Conservation (phyloP, 2,888 invertebrate genomes). For the Limulus polyphemus region DNA sequence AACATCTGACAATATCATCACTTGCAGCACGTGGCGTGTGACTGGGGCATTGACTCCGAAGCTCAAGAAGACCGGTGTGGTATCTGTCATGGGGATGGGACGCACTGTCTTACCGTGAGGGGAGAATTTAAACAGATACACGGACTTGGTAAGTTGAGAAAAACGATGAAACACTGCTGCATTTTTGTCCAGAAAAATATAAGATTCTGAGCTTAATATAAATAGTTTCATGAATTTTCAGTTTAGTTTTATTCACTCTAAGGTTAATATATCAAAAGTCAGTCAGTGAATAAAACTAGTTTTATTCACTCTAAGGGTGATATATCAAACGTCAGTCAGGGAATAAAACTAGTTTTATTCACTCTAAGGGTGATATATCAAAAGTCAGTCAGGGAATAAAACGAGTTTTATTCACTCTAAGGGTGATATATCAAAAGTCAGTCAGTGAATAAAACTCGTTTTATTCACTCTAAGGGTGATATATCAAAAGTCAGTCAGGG, state of each 20-base stretch:
- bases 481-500: too few species aligned
- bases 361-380: not conserved
- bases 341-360: not conserved
- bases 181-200: not conserved
- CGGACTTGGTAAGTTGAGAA: slow-evolving; percentile 35
- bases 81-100: slow-evolving; percentile 69
- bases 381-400: too few species aligned
- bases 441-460: too few species aligned
- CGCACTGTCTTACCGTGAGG: slow-evolving; percentile 58
- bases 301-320: not conserved
- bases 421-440: too few species aligned
- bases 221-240: not conserved
- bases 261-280: too few species aligned
- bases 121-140: slow-evolving; percentile 45
- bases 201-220: not conserved
- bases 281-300: not conserved
- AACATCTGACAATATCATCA: not conserved
- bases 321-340: too few species aligned
- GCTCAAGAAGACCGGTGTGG: slow-evolving; percentile 72
- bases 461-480: not conserved
- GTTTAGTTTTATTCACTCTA: not conserved
- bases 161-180: not conserved
- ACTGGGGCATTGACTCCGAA: slow-evolving; percentile 69
- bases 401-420: not conserved
- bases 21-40: slow-evolving; percentile 73